Conservation (phyloP, 2,797 vertebrate genomes). For the Siniperca scherzeri region DNA sequence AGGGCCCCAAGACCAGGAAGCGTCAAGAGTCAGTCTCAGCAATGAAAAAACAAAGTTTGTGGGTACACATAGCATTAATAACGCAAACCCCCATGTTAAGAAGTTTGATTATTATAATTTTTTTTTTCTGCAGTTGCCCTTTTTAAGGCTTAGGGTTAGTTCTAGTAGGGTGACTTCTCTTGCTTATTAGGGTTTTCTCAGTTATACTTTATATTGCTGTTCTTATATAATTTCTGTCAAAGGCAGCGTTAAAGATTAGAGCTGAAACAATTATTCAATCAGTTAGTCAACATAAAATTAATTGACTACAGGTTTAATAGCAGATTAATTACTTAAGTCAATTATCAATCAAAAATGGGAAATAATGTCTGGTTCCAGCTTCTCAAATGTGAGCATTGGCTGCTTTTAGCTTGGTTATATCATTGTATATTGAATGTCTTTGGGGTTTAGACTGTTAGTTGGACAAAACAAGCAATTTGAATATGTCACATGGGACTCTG, state of each 20-base stretch:
- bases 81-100: slow-evolving; percentile 12
- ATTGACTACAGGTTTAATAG: background rate
- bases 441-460: background rate
- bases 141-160: background rate
- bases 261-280: background rate
- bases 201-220: background rate
- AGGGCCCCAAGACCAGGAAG: slow-evolving; percentile 88
- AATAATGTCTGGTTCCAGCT: background rate
- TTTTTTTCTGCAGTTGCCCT: slow-evolving; percentile 2
- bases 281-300: background rate
- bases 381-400: background rate
- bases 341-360: background rate
- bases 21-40: slow-evolving; percentile 90
- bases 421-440: background rate
- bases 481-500: background rate
- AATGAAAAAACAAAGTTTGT: slow-evolving; percentile 76
- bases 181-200: background rate
- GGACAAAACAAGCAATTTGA: background rate
- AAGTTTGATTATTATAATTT: background rate
- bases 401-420: background rate
- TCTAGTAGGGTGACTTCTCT: background rate
- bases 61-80: slow-evolving; percentile 22
- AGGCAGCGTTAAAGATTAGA: background rate
- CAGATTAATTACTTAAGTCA: background rate
- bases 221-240: background rate